Base-by-base conservation (phyloP, 1,140 invertebrate genomes). In the Drosophila tsacasi region DNA sequence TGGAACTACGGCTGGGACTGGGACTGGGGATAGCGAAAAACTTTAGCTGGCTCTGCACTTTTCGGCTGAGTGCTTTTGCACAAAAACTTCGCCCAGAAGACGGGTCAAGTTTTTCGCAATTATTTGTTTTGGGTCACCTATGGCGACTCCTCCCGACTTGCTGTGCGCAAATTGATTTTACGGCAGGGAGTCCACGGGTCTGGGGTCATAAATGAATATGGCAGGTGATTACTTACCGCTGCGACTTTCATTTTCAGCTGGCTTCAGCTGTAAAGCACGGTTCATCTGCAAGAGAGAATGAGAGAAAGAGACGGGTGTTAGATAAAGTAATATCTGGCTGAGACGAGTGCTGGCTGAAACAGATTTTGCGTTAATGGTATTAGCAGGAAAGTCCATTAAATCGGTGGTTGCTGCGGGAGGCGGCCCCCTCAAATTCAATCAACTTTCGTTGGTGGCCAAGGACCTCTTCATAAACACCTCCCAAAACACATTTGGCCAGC, bases 201-300 rank as follows among this genome's bases (percentile, higher is more conserved):
- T 55, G 1, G 49, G 62, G 25, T 15, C 25, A 57, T 17, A 64
- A 25, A 44, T 46, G 21, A 78, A 57, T 49, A 64, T 60, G 50
- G 58, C 79, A 83, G 79, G 77, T 72, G 65, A 81, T 81, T 87
- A 94, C 94, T 96, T 95, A 98, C 98, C 98, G 96, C 98, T 98
- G 95, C 98, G 97, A 95, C 98, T 99, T 95, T 99, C 98, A 95
- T 97, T 98, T 95, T 99, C 98, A 94, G 98, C 98, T 95, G 98
- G 98, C 95, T 99, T 99, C 95, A 99, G 98, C 96, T 99, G 98
- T 95, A 99, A 98, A 95, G 98, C 98, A 95, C 98, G 98, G 96
- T 99, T 99, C 98, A 99, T 99, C 98, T 99, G 96, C 40, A 97
- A 72, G 30, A 73, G 40, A 40, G 25, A 8, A 52, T 19, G 49